A percentile compares a stretch with the other conserved stretches of the same genome.
These are phyloP conservation scores for Macroglossus sobrinus DNA, from an alignment of 2,113 vertebrate genomes.

Conservation along the genomic window DNA sequence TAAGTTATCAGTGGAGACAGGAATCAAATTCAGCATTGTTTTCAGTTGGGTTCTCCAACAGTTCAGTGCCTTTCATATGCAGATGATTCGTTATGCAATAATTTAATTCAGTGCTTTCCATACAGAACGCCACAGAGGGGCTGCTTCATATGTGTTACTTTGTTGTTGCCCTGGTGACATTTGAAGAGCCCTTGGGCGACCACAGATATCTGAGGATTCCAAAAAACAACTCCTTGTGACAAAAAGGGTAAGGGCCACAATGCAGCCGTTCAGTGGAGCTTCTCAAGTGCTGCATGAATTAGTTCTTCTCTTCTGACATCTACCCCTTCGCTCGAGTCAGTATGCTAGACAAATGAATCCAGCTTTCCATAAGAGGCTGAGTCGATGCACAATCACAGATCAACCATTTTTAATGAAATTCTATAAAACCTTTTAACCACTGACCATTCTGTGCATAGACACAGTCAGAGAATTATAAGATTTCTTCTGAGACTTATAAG, in stretches of 20 bases:
- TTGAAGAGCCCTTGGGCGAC: conserved; percentile 28
- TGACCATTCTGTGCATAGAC: background rate
- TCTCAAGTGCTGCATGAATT: conserved; percentile 27
- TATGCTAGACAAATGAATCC: background rate
- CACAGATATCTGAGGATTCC: conserved; percentile 31
- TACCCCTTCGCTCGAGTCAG: background rate
- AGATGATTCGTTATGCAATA: conserved; percentile 54
- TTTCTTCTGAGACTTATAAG: background rate
- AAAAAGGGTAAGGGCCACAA: conserved; percentile 37
- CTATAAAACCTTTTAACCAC: background rate
- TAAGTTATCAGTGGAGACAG: background rate
- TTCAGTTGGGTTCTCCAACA: conserved; percentile 6
- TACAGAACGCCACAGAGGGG: conserved; percentile 44
- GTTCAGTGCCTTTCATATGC: conserved; percentile 64
- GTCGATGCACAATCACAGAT: background rate
- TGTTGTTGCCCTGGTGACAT: conserved; percentile 71
- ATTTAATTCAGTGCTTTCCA: conserved; percentile 60
- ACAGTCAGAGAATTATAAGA: background rate
- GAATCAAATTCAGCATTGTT: conserved; percentile 51
- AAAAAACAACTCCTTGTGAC: conserved; percentile 4
- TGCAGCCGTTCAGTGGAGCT: conserved; percentile 2
- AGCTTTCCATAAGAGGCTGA: background rate
- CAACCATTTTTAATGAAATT: background rate
- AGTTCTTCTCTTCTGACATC: conserved; percentile 33
- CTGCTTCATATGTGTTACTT: conserved; percentile 57